Conservation (phyloP, 2,113 vertebrate genomes). For the Psettodes erumei region DNA sequence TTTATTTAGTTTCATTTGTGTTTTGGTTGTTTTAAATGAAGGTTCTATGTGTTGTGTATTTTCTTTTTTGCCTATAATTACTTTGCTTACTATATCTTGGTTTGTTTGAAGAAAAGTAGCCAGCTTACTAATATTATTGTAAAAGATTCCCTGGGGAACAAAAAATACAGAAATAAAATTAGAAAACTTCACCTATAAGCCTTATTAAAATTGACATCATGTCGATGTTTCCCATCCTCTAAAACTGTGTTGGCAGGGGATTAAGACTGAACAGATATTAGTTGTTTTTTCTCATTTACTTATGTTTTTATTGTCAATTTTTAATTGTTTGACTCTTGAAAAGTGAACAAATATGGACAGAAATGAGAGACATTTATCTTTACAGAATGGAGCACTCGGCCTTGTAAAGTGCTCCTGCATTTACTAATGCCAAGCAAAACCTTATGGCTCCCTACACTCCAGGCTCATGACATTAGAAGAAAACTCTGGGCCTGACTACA, state of each 20-base stretch:
- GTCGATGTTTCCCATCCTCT: constrained; percentile 30
- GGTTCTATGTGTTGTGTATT: constrained; percentile 56
- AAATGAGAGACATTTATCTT: constrained; percentile 44
- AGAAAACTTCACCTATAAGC: constrained; percentile 14
- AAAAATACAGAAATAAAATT: constrained; percentile 43
- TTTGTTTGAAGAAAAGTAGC: constrained; percentile 42
- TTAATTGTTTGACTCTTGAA: constrained; percentile 48
- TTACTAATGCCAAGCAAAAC: constrained; percentile 41
- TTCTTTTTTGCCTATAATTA: constrained; percentile 50
- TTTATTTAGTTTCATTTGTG: constrained; percentile 56
- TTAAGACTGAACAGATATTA: constrained; percentile 71
- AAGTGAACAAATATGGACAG: constrained; percentile 77
- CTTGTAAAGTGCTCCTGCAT: constrained; percentile 31
- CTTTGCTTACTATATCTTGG: constrained; percentile 2
- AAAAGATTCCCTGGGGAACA: constrained; percentile 34
- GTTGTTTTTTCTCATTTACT: constrained; percentile 41
- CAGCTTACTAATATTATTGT: constrained; percentile 38
- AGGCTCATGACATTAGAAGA: constrained; percentile 38
- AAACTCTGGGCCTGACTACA: constrained; percentile 30
- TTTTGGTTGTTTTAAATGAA: constrained; percentile 72
- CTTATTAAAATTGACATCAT: constrained; percentile 2
- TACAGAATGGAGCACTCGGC: constrained; percentile 32
- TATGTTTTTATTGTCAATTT: constrained; percentile 52
- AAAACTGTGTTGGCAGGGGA: constrained; percentile 51
- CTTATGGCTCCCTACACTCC: constrained; percentile 37